Percentiles rank a stretch among this genome's conserved stretches.
Conservation (phyloP, 2,888 invertebrate genomes). For the Synergus japonicus region DNA sequence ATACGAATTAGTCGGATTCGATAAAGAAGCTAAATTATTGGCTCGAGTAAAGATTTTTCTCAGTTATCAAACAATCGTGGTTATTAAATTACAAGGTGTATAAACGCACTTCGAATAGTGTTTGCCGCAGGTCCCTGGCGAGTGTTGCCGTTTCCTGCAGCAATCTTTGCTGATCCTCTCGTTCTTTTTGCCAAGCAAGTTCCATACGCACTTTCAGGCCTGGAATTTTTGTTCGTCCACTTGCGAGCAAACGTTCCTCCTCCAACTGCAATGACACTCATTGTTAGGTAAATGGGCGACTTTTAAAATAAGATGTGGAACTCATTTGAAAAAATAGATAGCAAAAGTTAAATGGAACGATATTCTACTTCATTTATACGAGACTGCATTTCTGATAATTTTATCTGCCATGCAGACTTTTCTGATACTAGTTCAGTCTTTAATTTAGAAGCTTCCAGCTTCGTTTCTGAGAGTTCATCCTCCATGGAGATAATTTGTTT, state of each 20-base stretch:
- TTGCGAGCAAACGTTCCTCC: constrained; percentile 90
- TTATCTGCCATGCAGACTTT: constrained; percentile 90
- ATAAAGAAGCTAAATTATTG: constrained; percentile 22
- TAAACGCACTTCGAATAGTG: constrained; percentile 85
- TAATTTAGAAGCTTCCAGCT: constrained; percentile 88
- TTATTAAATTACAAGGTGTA: constrained; percentile 26
- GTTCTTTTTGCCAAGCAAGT: constrained; percentile 95
- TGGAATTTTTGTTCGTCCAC: constrained; percentile 90
- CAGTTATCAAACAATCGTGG: constrained; percentile 23
- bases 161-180: constrained; percentile 93
- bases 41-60: constrained; percentile 9
- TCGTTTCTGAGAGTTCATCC: constrained; percentile 91
- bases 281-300: constrained; percentile 2
- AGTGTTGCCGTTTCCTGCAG: constrained; percentile 94
- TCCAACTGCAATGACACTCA: constrained; percentile 81
- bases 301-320: constrained; percentile 34
- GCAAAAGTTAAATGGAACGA: not conserved
- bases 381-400: constrained; percentile 92
- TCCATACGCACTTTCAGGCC: constrained; percentile 93
- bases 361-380: constrained; percentile 86
- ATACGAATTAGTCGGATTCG: not conserved
- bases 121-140: constrained; percentile 91
- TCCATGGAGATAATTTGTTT: constrained; percentile 92
- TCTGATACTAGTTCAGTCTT: constrained; percentile 95
- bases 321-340: not conserved